Evolutionary conservation across 2,888 invertebrate genomes (phyloP).

Genomic region (Tinea semifulvella): DNA sequence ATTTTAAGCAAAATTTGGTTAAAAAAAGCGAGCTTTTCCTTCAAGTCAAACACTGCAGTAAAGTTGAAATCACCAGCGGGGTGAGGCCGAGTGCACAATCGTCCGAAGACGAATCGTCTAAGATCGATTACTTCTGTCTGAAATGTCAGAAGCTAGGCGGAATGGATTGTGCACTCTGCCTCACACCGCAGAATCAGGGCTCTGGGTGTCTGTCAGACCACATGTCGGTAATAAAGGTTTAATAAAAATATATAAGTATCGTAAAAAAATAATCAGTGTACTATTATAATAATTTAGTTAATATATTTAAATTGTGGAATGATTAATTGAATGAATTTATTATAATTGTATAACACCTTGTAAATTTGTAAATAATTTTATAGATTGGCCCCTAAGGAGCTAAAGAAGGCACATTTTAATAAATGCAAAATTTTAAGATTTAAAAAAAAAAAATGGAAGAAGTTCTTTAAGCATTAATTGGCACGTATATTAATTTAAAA

Average conservation of each 20-base stretch:
- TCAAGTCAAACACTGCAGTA: too few relatives aligned
- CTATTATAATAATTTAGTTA: slow-evolving; percentile 24
- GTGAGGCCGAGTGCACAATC: too few relatives aligned
- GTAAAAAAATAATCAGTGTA: slow-evolving; percentile 41
- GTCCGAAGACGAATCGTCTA: too few relatives aligned
- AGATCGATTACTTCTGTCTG: too few relatives aligned
- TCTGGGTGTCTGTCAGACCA: too few relatives aligned
- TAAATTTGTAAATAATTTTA: background rate
- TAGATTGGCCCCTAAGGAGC: slow-evolving; percentile 16
- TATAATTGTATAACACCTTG: background rate
- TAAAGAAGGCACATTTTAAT: slow-evolving; percentile 14
- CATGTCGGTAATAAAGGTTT: too few relatives aligned
- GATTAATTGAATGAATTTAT: slow-evolving; percentile 27
- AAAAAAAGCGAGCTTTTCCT: too few relatives aligned
- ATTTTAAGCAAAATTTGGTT: too few relatives aligned
- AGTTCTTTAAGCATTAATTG: background rate
- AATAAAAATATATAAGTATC: background rate
- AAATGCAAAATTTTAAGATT: slow-evolving; percentile 12
- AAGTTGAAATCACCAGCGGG: too few relatives aligned
- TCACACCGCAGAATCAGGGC: too few relatives aligned
- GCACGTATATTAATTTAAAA: background rate
- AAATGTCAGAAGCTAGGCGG: too few relatives aligned
- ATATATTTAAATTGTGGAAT: slow-evolving; percentile 41
- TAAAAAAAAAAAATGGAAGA: slow-evolving; percentile 13
- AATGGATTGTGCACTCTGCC: too few relatives aligned